Evolutionary conservation across 2,888 invertebrate genomes (phyloP), one percentile per base, ranked within the genome.

Genomic region (Drosophila picticornis): DNA sequence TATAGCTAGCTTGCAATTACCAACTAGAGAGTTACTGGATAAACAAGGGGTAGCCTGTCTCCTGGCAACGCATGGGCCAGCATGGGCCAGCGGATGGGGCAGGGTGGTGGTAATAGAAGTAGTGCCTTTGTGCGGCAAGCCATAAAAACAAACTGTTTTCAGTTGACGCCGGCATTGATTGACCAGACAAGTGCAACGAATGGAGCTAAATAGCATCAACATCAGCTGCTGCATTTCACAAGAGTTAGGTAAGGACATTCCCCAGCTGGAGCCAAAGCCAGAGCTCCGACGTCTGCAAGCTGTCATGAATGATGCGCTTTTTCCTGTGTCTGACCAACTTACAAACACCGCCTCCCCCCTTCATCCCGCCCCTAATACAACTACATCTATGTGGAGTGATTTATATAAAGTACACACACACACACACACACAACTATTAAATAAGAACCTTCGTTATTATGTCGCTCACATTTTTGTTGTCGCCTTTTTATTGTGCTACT

Each of bases 171-270:
- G 70, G 79, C 85, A 84, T 88, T 90, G 88, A 90, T 84, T 88
- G 88, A 90, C 84, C 83, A 86, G 84, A 88, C 87, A 86, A 88
- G 87, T 90, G 88, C 81, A 86, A 69, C 68, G 62, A 88, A 88
- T 87, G 84, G 75, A 83, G 77, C 76, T 74, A 76, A 81, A 73
- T 76, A 72, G 67, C 72, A 81, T 72, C 84, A 84, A 48, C 71
- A 76, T 88, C 85, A 86, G 83, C 86, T 86, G 86, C 82, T 75
- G 76, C 75, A 78, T 75, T 86, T 88, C 86, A 74, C 86, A 86
- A 46, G 67, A 40, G 57, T 57, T 31, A 22, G 40, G 31, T 56
- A 57, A 43, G 34, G 38, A 58, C 31, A 22, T 16, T 40, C 40
- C 38, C 27, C 38, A 50, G 53, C 51, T 58, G 64, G 57, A 67